Base-by-base conservation (phyloP, 2,797 vertebrate genomes). In the Decapterus maruadsi region DNA sequence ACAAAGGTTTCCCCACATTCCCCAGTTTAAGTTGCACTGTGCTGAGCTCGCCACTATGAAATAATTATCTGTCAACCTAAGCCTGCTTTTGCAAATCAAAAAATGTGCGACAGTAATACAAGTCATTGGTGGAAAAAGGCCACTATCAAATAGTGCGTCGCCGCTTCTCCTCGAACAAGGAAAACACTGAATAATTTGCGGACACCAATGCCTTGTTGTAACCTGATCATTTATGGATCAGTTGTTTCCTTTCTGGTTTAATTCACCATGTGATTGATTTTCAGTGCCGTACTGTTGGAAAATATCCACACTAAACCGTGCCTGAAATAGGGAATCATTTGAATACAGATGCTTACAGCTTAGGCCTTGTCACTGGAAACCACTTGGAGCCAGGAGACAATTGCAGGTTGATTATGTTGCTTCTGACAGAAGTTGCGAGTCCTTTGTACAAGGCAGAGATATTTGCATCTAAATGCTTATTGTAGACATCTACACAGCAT, bases 201-300 rank as follows among this genome's bases (percentile, higher is more conserved):
- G 81, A 90, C 91, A 91, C 90, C 83, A 88, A 77, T 91, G 87
- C 66, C 85, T 94, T 86, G 84, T 92, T 93, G 93, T 95, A 96
- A 96, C 94, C 94, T 95, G 94, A 94, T 96, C 95, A 93, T 96
- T 95, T 95, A 94, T 95, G 95, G 91, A 96, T 95, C 95, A 96
- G 89, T 93, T 95, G 92, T 95, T 96, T 93, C 90, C 93, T 94
- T 96, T 96, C 92, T 95, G 90, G 95, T 95, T 96, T 96, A 96
- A 95, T 97, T 96, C 95, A 93, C 89, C 95, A 94, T 96, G 89
- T 96, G 94, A 96, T 96, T 96, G 95, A 96, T 95, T 96, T 95
- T 91, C 92, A 92, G 92, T 92, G 95, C 87, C 75, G 90, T 95
- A 94, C 93, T 92, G 83, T 90, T 92, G 91, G 91, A 95, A 95